phyloP scores from a whole-genome alignment of 1,140 invertebrate genomes.

The Cydia amplana region DNA sequence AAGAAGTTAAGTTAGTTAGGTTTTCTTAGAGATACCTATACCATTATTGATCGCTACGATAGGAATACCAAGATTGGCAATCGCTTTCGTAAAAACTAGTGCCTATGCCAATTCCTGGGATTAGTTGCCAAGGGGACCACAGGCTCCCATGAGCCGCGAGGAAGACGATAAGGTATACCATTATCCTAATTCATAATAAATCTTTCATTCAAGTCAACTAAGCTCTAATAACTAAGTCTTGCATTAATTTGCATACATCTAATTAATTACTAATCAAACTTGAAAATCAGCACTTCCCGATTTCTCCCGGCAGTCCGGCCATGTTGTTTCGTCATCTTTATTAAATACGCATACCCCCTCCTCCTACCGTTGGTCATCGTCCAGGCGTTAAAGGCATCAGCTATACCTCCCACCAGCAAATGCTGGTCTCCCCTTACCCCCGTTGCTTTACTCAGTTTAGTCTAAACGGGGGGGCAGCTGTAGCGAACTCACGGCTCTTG shows the following conservation, averaged over 20 bases:
- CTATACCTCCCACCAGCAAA: conserved; percentile 64
- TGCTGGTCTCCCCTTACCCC: conserved; percentile 52
- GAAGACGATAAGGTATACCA: no score
- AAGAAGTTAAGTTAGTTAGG: no score
- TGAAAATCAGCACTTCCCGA: conserved; percentile 43
- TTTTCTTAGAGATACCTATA: no score
- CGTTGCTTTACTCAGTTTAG: conserved; percentile 38
- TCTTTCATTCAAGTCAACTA: no score
- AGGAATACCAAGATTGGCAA: no score
- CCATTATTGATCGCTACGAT: no score
- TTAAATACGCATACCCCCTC: conserved; percentile 74
- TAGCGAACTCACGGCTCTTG: conserved; percentile 55
- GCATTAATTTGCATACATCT: not conserved
- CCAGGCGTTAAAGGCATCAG: conserved; percentile 79
- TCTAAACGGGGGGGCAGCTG: conserved; percentile 40
- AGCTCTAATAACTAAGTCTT: no score
- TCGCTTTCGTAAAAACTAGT: no score
- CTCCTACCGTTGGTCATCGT: conserved; percentile 71
- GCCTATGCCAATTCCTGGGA: no score
- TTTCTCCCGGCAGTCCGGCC: conserved; percentile 68
- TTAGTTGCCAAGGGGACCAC: no score
- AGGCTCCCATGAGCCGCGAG: no score
- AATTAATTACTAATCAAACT: conserved; percentile 19
- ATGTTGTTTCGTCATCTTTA: conserved; percentile 75
- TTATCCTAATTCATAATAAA: no score